These are phyloP conservation scores for Branchinecta lindahli DNA, from an alignment of 1,140 invertebrate species.

Conservation along the genomic window DNA sequence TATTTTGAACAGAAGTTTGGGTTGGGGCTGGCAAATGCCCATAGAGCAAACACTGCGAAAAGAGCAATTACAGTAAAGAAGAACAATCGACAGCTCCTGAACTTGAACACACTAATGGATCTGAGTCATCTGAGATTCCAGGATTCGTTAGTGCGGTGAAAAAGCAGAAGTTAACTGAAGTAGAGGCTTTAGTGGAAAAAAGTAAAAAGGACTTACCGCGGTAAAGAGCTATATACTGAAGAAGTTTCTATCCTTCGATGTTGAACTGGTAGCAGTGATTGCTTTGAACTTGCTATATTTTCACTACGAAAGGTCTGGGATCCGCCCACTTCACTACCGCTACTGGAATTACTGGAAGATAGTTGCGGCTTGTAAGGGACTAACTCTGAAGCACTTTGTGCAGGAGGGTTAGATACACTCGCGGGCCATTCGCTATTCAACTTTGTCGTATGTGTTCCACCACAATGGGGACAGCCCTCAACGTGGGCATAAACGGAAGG, in stretches of 20 bases:
- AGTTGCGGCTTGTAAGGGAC: background rate
- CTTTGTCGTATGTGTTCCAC: conserved; percentile 10
- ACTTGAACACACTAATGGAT: too few relatives aligned
- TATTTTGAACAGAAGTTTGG: too few relatives aligned
- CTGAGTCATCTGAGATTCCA: too few relatives aligned
- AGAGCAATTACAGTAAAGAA: too few relatives aligned
- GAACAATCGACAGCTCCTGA: too few relatives aligned
- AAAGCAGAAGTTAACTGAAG: background rate
- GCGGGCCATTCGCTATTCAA: background rate
- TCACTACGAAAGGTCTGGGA: background rate
- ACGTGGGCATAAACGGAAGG: background rate
- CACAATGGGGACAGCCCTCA: conserved; percentile 2
- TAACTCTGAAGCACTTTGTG: background rate
- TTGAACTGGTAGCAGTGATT: conserved; percentile 3
- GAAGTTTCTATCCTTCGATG: background rate
- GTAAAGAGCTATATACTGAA: background rate
- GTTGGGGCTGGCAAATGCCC: too few relatives aligned
- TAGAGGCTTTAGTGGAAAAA: background rate
- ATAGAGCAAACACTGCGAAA: too few relatives aligned
- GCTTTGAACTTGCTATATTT: background rate
- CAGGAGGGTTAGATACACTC: background rate
- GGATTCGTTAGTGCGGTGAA: too few relatives aligned
- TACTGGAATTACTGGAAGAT: background rate
- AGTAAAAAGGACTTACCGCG: background rate
- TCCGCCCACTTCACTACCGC: background rate